Evolutionary conservation across 2,888 invertebrate species (phyloP).

Genomic region (Drosophila kokeensis): DNA sequence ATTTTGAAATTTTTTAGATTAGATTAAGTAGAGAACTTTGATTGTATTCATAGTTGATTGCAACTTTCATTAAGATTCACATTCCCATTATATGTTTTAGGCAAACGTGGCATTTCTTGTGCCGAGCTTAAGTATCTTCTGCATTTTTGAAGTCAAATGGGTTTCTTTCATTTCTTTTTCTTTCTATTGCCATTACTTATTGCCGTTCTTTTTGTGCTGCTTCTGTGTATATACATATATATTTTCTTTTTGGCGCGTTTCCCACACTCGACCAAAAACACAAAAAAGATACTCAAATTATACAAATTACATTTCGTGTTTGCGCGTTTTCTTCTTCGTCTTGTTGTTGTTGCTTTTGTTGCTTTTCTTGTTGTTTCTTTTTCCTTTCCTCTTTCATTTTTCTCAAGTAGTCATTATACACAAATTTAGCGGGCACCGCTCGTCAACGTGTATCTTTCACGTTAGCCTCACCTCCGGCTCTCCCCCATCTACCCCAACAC

Average conservation of each 20-base stretch:
- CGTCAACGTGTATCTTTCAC: constrained; percentile 71
- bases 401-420: constrained; percentile 81
- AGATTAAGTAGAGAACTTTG: neutral
- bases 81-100: neutral
- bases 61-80: neutral
- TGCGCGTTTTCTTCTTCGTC: constrained; percentile 46
- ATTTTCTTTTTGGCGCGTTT: constrained; percentile 71
- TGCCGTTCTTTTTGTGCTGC: constrained; percentile 13
- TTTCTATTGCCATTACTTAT: constrained; percentile 2
- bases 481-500: neutral
- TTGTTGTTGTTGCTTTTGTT: constrained; percentile 28
- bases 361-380: constrained; percentile 20
- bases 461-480: constrained; percentile 32
- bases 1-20: neutral
- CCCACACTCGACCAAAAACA: constrained; percentile 58
- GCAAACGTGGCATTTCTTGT: neutral
- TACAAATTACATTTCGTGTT: constrained; percentile 81
- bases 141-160: constrained; percentile 11
- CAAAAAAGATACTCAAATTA: constrained; percentile 67
- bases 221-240: neutral
- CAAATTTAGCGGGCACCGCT: constrained; percentile 63
- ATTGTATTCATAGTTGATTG: neutral
- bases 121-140: neutral
- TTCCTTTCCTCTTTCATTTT: constrained; percentile 52
- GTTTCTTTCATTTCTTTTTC: constrained; percentile 4